Percentiles rank a stretch among this genome's conserved stretches.
phyloP scores from a whole-genome alignment of 2,888 invertebrate species.

The Spodoptera littoralis region DNA sequence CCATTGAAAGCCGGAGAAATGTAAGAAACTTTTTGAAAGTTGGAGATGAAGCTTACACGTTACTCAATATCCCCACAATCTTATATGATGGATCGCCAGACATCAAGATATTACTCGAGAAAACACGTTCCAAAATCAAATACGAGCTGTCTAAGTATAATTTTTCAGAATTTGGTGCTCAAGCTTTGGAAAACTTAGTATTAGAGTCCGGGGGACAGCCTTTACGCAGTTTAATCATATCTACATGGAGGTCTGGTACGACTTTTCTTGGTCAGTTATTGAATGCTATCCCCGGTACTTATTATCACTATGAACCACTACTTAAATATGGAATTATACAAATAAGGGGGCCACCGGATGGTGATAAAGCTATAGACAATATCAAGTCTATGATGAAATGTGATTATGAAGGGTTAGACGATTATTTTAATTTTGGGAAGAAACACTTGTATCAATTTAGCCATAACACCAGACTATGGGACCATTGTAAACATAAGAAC shows the following conservation, averaged over 20 bases:
- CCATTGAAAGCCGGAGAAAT: constrained; percentile 80
- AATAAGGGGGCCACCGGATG: constrained; percentile 92
- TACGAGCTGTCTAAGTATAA: constrained; percentile 79
- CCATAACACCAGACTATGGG: constrained; percentile 95
- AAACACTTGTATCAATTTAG: constrained; percentile 94
- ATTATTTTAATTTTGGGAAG: constrained; percentile 94
- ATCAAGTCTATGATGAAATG: constrained; percentile 93
- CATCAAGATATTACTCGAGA: constrained; percentile 78
- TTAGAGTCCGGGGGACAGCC: constrained; percentile 92
- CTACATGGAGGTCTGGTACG: constrained; percentile 97
- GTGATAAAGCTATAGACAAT: constrained; percentile 91
- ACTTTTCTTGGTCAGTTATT: constrained; percentile 96
- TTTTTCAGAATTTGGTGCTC: constrained; percentile 76
- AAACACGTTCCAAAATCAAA: constrained; percentile 76
- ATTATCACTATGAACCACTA: constrained; percentile 96
- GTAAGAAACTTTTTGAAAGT: constrained; percentile 89
- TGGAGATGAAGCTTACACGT: constrained; percentile 80
- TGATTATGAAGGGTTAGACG: constrained; percentile 92
- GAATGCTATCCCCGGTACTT: constrained; percentile 95
- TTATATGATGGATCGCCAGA: constrained; percentile 77
- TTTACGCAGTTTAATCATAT: constrained; percentile 93
- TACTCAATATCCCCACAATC: constrained; percentile 74
- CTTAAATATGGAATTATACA: constrained; percentile 94
- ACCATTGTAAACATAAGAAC: constrained; percentile 91
- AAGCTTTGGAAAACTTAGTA: constrained; percentile 91